Percentiles rank a stretch among this genome's conserved stretches.
These are phyloP conservation scores for Pyrrhia umbra DNA, from an alignment of 2,888 invertebrate genomes.

Conservation along the genomic window DNA sequence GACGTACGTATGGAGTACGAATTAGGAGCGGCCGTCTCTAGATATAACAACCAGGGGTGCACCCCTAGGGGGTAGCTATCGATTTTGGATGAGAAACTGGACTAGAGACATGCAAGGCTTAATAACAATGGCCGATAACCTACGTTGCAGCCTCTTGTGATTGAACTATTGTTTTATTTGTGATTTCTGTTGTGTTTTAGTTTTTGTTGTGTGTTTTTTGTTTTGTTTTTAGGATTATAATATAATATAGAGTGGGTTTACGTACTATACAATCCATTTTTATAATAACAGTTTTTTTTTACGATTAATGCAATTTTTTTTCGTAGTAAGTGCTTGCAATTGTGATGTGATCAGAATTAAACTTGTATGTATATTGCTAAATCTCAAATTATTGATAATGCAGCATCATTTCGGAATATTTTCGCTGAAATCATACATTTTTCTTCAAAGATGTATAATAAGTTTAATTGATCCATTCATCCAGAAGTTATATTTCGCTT, in stretches of 20 bases:
- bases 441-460: too few relatives aligned
- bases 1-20: slow-evolving; percentile 76
- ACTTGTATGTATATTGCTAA: too few relatives aligned
- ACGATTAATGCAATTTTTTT: background rate
- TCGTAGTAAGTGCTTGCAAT: too few relatives aligned
- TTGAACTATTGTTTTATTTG: slow-evolving; percentile 58
- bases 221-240: background rate
- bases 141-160: slow-evolving; percentile 71
- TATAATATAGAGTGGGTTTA: background rate
- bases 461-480: too few relatives aligned
- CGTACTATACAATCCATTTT: background rate
- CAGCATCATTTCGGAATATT: too few relatives aligned
- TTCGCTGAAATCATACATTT: too few relatives aligned
- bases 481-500: background rate
- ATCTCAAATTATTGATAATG: too few relatives aligned
- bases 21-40: slow-evolving; percentile 84
- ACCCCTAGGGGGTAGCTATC: slow-evolving; percentile 81
- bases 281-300: too few relatives aligned
- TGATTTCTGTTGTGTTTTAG: slow-evolving; percentile 43
- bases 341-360: too few relatives aligned
- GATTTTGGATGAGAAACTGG: slow-evolving; percentile 90
- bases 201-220: slow-evolving; percentile 15
- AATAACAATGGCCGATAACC: slow-evolving; percentile 87
- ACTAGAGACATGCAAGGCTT: slow-evolving; percentile 89
- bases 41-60: slow-evolving; percentile 82